phyloP scores from a whole-genome alignment of 2,113 vertebrate genomes.

The Capreolus pygargus region DNA sequence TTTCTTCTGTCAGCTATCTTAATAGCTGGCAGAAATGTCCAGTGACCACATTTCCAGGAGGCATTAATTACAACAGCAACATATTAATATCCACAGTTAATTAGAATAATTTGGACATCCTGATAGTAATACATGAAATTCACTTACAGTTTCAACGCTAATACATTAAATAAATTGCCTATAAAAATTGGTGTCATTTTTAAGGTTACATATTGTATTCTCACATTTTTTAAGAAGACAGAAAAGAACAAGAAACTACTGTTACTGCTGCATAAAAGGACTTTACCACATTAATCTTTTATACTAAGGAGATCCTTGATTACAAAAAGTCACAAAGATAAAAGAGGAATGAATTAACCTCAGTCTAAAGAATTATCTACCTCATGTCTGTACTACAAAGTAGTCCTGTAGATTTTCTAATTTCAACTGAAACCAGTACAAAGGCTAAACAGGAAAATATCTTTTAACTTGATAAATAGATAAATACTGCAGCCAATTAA shows the following conservation, averaged over 20 bases:
- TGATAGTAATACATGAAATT: background rate
- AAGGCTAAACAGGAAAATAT: background rate
- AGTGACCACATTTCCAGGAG: background rate
- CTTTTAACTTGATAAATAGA: background rate
- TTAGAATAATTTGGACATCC: background rate
- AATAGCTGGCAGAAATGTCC: background rate
- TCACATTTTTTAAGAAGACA: background rate
- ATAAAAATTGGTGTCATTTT: background rate
- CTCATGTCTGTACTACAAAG: too few species aligned
- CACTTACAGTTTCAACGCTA: background rate
- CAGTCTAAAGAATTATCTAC: background rate
- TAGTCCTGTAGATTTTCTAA: background rate
- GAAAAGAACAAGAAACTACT: background rate
- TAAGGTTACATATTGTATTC: background rate
- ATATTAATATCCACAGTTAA: background rate
- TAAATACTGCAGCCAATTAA: background rate
- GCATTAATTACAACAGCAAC: background rate
- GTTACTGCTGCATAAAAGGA: background rate
- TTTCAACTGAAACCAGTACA: background rate
- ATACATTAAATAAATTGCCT: background rate
- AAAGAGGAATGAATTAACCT: background rate
- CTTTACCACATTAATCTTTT: background rate
- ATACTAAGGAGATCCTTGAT: background rate
- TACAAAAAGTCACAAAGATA: background rate
- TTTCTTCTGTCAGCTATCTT: background rate